A percentile compares a stretch with the other conserved stretches of the same genome.
Conservation (phyloP, 2,113 vertebrate species). For the Aleadryas rufinucha region DNA sequence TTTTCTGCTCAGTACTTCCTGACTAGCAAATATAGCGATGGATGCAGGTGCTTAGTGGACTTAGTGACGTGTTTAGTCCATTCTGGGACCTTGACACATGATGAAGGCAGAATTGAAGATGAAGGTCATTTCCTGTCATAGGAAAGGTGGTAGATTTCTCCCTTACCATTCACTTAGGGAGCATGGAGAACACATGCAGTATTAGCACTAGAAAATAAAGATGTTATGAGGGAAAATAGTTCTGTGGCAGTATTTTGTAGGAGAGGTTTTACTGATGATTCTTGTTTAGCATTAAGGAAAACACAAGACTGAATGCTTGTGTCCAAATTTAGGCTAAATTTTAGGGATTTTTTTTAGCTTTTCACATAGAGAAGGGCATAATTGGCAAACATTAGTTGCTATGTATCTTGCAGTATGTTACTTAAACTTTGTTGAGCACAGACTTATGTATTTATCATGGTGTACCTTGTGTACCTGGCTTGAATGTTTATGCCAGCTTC, state of each 20-base stretch:
- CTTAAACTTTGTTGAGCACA: not conserved
- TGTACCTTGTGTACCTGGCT: not conserved
- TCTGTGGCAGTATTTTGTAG: not conserved
- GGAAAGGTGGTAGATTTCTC: not conserved
- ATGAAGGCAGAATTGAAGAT: not conserved
- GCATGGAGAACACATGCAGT: not conserved
- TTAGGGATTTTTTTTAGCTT: not conserved
- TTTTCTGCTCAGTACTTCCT: not conserved
- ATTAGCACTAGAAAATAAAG: not conserved
- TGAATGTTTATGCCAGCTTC: not conserved
- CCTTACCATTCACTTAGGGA: not conserved
- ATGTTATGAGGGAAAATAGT: not conserved
- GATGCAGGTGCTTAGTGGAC: not conserved
- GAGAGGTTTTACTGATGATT: not conserved
- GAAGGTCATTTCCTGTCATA: not conserved
- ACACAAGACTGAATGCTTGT: not conserved
- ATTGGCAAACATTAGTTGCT: not conserved
- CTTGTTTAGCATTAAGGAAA: not conserved
- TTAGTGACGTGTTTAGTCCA: not conserved
- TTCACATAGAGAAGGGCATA: not conserved
- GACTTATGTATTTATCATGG: not conserved
- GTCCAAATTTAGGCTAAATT: not conserved
- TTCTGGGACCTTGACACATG: not conserved
- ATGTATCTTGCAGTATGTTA: not conserved
- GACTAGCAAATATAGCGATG: not conserved